Percentiles rank a stretch among this genome's conserved stretches.
These are phyloP conservation scores for Caenorhabditis tropicalis DNA, from an alignment of 1,140 invertebrate genomes.

Conservation along the genomic window DNA sequence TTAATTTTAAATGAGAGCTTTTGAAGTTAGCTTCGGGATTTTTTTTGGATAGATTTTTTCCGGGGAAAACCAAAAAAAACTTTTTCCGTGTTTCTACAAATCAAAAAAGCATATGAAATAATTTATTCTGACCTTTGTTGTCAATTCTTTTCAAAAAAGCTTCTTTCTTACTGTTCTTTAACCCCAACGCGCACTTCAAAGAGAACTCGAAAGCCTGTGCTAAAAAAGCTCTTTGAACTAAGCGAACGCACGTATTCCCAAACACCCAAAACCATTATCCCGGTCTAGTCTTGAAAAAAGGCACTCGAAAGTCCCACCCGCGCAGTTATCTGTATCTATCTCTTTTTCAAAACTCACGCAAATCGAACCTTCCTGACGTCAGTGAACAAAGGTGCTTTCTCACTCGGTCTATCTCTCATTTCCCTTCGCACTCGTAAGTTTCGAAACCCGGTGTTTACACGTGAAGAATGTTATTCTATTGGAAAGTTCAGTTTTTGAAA, in stretches of 20 bases:
- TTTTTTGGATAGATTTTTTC: no score
- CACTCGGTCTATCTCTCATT: constrained; percentile 11
- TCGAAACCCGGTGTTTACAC: no score
- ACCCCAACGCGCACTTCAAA: neutral
- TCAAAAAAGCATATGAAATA: neutral
- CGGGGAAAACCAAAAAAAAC: no score
- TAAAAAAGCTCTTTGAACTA: constrained; percentile 6
- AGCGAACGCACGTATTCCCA: constrained; percentile 6
- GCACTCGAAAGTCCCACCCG: neutral
- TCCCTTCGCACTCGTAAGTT: no score
- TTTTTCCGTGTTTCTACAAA: neutral
- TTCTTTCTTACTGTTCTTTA: constrained; percentile 3
- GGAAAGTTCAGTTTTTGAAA: no score
- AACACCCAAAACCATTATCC: constrained; percentile 1
- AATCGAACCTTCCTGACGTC: constrained; percentile 33
- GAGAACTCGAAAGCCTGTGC: neutral
- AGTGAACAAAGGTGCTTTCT: constrained; percentile 27
- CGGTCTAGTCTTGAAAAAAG: neutral
- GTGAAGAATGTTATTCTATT: no score
- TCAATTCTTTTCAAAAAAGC: neutral
- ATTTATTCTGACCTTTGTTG: neutral
- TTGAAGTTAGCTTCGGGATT: neutral
- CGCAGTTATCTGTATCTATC: neutral
- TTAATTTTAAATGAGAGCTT: neutral
- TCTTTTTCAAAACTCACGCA: constrained; percentile 13